Base-by-base conservation (phyloP, 1,140 invertebrate species). In the Aphaenogaster rudis region DNA sequence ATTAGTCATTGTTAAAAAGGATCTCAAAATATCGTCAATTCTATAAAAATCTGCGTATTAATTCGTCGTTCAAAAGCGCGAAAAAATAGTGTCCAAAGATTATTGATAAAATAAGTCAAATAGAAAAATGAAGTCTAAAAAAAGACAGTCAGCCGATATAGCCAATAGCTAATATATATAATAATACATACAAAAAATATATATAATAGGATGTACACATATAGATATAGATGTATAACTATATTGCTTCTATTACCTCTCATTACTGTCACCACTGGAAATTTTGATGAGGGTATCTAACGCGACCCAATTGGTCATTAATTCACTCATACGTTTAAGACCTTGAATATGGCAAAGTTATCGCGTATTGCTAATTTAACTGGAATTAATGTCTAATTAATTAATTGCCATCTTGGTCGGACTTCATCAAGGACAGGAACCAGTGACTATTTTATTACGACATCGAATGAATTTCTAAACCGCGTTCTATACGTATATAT, bases 351-450 rank as follows among this genome's bases (percentile, higher is more conserved):
- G 15, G 3, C 28, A 21, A 33, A 17, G 17, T 79, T 79, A 13
- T 9, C 17, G 7, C 33, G 33, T 59, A 72, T 81, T 33, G 11
- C 4, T 81, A 81, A 81, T 57, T 81, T 69, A 81, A 81, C 50
- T 36, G 8, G 0, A 28, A 28, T 28, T 28, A 28, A 21, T 42
- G 3, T 66, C 8, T 33, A 28, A 39, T 15, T 69, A 81, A 71
- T 81, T 59, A 17, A 72, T 28, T n/a, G 36, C 42, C 50, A 28
- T 64, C 42, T 33, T 39, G 33, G 8, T 66, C 48, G 36, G 42
- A 80, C 28, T n/a, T 42, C 3, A 45, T 81, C 21, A 57, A 28
- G 13, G 8, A 11, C 3, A 50, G 54, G 28, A 33, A 36, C 9
- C 17, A 13, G 36, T 21, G 39, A 45, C 5, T 66, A 33, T 54